Evolutionary conservation across 2,113 vertebrate genomes (phyloP), one percentile per base, ranked within the genome.

Genomic region (Ranitomeya imitator): DNA sequence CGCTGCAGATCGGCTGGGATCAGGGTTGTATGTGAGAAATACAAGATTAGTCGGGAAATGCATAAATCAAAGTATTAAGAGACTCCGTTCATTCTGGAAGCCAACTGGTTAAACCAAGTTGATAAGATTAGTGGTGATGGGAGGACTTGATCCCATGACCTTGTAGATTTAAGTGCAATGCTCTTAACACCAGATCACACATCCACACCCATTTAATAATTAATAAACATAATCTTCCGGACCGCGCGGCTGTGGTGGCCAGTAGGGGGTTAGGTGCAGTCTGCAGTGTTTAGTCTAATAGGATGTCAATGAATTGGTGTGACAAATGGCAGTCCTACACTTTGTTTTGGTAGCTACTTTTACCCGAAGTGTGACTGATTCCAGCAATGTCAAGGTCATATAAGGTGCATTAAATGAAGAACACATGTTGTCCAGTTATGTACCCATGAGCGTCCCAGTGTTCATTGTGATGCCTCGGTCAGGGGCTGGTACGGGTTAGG

Each of bases 161-260:
- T 89, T 89, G 82, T 85, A 77, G 63, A 79, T 67, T 54, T 26
- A 67, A 59, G 59, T 85, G 12, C 57, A 85, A 79, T 45, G 51
- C 60, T 79, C 81, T 89, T 89, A 79, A 78, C 81, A 83, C 82
- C 82, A 79, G 81, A 83, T 85, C 74, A 45, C 45, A 78, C 59
- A 51, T 85, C 51, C 79, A 79, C 87, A 85, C 87, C 73, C 87
- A 76, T 83, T 83, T 77, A 76, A 83, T 88, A 77, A 88, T 84
- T 78, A 63, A 88, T 88, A 88, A 76, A 65, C 59, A 12, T 78
- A 76, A 84, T 83, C 69, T 45, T 54, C 18, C 26, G 71, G 55
- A 15, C 8, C 10, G 19, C 45, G 71, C 11, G 10, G 10, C 80
- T 55, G 73, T 31, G 55, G 23, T 51, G 26, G 51, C 60, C 19